Base-by-base conservation (phyloP, 1,140 invertebrate species). In the Ceratina japonica region DNA sequence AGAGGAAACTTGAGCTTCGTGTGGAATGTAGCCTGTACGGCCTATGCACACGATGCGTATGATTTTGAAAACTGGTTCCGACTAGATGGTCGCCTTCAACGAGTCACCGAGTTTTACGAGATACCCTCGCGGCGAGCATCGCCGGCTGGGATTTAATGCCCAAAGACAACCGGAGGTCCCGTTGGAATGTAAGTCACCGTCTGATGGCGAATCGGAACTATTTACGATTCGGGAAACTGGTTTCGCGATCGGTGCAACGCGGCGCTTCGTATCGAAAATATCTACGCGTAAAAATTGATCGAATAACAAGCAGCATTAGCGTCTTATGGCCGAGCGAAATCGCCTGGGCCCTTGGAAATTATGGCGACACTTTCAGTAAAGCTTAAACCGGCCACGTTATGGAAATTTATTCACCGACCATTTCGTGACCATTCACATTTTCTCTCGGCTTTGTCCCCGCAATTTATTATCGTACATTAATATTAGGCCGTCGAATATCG, bases 61-160 rank as follows among this genome's bases (percentile, higher is more conserved):
- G 37, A 75, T 75, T 75, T 75, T 75, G 54, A 75, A 59, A 75
- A 68, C 74, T 68, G 74, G 64, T 75, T 75, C 15, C 74, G 49
- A 31, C 44, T 63, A 20, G 22, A 59, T 20, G 16, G 51, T 22
- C 13, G 49, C 27, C 22, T 27, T 13, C n/a, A 56, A 18, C 54
- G 54, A 44, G 37, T 56, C 54, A 16, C 54, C 54, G 54, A n/a
- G 16, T 56, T 56, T 56, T 56, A 56, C 54, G 54, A 56, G 16
- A n/a, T 16, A 56, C n/a, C 15, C n/a, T 56, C 54, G 54, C 37
- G 54, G n/a, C 54, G 54, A 16, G 54, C 54, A n/a, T 56, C n/a
- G 37, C 37, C 37, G 37, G 37, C 37, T 44, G 37, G 54, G n/a
- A 56, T 56, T 56, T 56, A 56, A 56, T 56, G 54, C 16, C 54